A percentile compares a stretch with the other conserved stretches of the same genome.
phyloP scores from a whole-genome alignment of 2,888 invertebrate species.

The Agrochola lota region DNA sequence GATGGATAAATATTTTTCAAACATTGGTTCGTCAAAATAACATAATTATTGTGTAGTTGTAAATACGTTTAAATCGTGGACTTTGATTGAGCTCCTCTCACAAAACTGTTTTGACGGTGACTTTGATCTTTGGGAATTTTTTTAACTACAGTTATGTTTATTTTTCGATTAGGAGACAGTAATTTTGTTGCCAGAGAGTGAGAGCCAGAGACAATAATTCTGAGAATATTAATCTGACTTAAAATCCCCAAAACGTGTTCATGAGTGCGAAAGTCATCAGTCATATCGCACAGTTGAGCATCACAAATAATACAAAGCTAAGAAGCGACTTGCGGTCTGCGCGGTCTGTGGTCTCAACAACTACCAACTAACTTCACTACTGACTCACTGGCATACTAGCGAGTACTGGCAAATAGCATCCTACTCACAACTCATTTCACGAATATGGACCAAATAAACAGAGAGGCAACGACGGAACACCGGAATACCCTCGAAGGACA shows the following conservation, averaged over 20 bases:
- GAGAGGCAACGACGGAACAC: not conserved
- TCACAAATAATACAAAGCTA: constrained; percentile 32
- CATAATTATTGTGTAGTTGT: not conserved
- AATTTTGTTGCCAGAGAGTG: not conserved
- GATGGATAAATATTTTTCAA: not conserved
- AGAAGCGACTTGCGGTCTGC: not conserved
- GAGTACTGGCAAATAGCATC: not conserved
- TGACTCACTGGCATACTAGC: not conserved
- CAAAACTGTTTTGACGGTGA: not conserved
- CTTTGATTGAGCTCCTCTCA: not conserved
- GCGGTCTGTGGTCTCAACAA: constrained; percentile 11
- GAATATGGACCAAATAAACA: not conserved
- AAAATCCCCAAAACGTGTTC: not conserved
- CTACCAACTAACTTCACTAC: constrained; percentile 22
- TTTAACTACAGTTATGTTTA: not conserved
- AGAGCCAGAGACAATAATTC: not conserved
- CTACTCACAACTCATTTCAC: constrained; percentile 7
- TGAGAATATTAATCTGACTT: not conserved
- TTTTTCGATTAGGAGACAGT: not conserved
- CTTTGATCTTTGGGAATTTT: not conserved
- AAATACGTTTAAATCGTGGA: not conserved
- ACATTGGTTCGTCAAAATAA: too few relatives aligned
- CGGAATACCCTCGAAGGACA: not conserved
- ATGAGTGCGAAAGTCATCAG: not conserved
- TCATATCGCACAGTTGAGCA: not conserved